Evolutionary conservation across 2,888 invertebrate genomes (phyloP), one percentile per base, ranked within the genome.

Genomic region (Phyllotreta striolata): DNA sequence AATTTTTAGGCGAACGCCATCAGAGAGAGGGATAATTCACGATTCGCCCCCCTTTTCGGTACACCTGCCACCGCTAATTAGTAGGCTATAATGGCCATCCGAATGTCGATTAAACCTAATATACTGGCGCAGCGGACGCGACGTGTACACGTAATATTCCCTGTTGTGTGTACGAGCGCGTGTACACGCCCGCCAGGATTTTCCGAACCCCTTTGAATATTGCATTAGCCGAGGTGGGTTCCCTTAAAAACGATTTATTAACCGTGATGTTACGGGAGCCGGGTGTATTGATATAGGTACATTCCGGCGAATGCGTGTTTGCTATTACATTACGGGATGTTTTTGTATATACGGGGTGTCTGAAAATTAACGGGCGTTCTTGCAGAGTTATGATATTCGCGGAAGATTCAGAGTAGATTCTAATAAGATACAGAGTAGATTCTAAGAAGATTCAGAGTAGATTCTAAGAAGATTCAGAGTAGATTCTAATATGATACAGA

Each of bases 41-140:
- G 76, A 71, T 71, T 73, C 74, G 74, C 70, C 69, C 75, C 73
- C 76, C 77, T 76, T 66, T 77, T 78, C 75, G 76, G 77, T 78
- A 77, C 81, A 81, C 81, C 81, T 81, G 81, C 79, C 80, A 79
- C 80, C 80, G 76, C 81, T 81, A 81, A 81, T 81, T 81, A 81
- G 80, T 79, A 78, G 80, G 76, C 79, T 78, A 78, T 81, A 81
- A 81, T 79, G 79, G 79, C 79, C 78, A 76, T 77, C 77, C 78
- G 74, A 78, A 78, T 80, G 80, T 80, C 80, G 80, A 81, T 80
- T 80, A 80, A 79, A 79, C 77, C 79, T 79, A 80, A 80, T 80
- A 80, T 80, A 80, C 74, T 77, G 72, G 75, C 70, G 66, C 69
- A 66, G 66, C 68, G 67, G 70, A 65, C 62, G 68, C 69, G 71